Conservation (phyloP, 2,113 vertebrate genomes). For the Sarotherodon lohbergeri region DNA sequence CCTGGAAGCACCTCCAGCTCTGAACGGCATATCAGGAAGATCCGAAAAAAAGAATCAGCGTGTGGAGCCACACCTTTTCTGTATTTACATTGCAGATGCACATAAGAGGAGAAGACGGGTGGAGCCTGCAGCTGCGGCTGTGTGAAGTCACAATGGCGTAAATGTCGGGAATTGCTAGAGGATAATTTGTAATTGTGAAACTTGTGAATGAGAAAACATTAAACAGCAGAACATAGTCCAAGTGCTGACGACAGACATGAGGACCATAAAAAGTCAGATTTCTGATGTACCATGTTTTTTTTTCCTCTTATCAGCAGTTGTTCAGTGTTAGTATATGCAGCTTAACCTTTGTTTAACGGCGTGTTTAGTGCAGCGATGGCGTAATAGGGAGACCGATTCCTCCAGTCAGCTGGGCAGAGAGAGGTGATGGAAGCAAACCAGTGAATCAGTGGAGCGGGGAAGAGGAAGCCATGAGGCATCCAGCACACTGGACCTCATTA, state of each 20-base stretch:
- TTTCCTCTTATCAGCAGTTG: rapidly evolving
- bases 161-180: background rate
- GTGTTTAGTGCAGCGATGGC: background rate
- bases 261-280: slow-evolving; percentile 19
- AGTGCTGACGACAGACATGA: slow-evolving; percentile 20
- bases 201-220: background rate
- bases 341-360: background rate
- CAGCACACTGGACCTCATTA: slow-evolving; percentile 63
- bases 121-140: background rate
- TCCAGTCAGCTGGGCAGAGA: background rate
- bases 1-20: background rate
- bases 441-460: slow-evolving; percentile 56
- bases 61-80: slow-evolving; percentile 35
- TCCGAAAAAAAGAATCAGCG: background rate
- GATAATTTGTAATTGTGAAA: background rate
- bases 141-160: background rate
- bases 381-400: slow-evolving; percentile 10
- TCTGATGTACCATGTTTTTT: background rate
- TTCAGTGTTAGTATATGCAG: background rate
- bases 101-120: background rate
- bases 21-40: slow-evolving; percentile 36
- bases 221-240: slow-evolving; percentile 27
- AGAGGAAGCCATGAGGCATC: slow-evolving; percentile 43
- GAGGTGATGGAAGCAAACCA: background rate
- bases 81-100: slow-evolving; percentile 53